Base-by-base conservation (phyloP, 2,113 vertebrate genomes). In the Charadrius vociferus region DNA sequence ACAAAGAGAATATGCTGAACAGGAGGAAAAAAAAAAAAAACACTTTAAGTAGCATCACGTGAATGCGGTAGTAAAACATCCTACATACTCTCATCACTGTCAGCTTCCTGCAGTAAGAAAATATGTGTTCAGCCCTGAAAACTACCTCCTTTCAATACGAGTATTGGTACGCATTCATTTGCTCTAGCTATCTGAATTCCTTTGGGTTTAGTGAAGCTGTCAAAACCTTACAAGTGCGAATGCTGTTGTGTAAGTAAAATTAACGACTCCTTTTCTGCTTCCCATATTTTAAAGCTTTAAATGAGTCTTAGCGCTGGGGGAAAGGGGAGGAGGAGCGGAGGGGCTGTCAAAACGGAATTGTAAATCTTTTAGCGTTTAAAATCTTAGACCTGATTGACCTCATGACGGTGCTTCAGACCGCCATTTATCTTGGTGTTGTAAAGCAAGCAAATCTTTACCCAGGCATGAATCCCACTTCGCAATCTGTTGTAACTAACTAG, bases 171-270 rank as follows among this genome's bases (percentile, higher is more conserved):
- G 1, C 65, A 88, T 88, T 91, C 45, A 4, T 93, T 95, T 93
- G 58, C 83, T 91, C 39, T 63, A 93, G 88, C 92, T 84, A 58
- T 95, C 92, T 88, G 78, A 95, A 96, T 95, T 97, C 96, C 95
- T 90, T 55, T 70, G 97, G 75, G 94, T 86, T 95, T 98, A 79
- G 77, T 47, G 47, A 96, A 96, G 93, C 95, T 96, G 96, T 96
- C 97, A 97, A 95, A 98, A 87, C 79, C 61, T 96, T 97, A 95
- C 67, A 95, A 96, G 88, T 92, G 47, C 7, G 50, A 96, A 95
- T 66, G 96, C 30, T 90, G 95, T 81, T 95, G 39, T 88, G 90
- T 93, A 96, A 95, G 96, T 92, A 97, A 97, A 98, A 98, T 90
- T 94, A 97, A 97, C 95, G 77, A 89, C 71, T 98, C 74, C 41